These are phyloP conservation scores for Pachycephus smyrnensis DNA, from an alignment of 2,888 invertebrate species.

Conservation along the genomic window DNA sequence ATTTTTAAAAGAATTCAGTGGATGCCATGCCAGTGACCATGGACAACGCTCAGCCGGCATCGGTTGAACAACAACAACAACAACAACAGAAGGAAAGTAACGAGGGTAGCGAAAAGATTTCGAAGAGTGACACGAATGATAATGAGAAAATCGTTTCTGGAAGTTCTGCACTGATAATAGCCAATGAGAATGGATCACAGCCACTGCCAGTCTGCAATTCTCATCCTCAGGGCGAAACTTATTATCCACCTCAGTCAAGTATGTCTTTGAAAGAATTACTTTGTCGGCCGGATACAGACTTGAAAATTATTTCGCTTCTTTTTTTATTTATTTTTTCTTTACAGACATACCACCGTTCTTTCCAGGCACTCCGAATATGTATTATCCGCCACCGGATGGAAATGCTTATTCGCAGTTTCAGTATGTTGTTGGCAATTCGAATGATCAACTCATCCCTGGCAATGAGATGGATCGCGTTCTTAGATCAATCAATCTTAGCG, in stretches of 20 bases:
- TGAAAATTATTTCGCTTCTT: neutral
- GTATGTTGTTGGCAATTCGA: slow-evolving; percentile 15
- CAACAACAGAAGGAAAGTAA: slow-evolving; percentile 14
- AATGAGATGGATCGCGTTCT: slow-evolving; percentile 38
- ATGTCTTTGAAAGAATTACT: slow-evolving; percentile 14
- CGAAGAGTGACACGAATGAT: too few species aligned
- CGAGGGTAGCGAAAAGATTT: neutral
- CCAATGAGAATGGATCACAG: slow-evolving; percentile 23
- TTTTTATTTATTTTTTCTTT: neutral
- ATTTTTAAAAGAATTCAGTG: slow-evolving; percentile 25
- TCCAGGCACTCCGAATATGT: slow-evolving; percentile 20
- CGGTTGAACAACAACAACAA: slow-evolving; percentile 11
- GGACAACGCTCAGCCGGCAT: slow-evolving; percentile 32
- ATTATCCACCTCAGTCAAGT: slow-evolving; percentile 27
- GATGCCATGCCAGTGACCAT: slow-evolving; percentile 38
- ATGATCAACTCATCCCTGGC: slow-evolving; percentile 9
- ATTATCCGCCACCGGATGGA: slow-evolving; percentile 28
- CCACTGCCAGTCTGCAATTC: slow-evolving; percentile 25
- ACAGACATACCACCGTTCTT: slow-evolving; percentile 24
- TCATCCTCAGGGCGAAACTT: slow-evolving; percentile 25
- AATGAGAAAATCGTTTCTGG: too few species aligned
- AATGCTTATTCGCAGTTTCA: slow-evolving; percentile 12
- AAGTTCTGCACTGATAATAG: neutral
- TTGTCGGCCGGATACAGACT: too few species aligned
- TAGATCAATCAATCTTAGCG: slow-evolving; percentile 53